Conservation (phyloP, 2,888 invertebrate species). For the Seira musarum region DNA sequence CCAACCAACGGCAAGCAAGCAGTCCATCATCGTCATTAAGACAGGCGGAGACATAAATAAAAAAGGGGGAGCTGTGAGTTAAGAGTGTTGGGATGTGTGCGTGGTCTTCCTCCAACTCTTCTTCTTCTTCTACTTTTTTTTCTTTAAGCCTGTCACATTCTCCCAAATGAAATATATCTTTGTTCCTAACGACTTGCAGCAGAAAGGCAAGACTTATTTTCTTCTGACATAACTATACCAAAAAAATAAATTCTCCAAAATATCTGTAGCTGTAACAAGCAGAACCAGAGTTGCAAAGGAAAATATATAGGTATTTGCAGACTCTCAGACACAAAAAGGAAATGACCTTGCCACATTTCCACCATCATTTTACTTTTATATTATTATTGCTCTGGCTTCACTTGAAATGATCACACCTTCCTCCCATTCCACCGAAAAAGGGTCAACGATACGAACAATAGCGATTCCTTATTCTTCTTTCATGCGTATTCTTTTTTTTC, state of each 20-base stretch:
- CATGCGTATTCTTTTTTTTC: neutral
- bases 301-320: constrained; percentile 9
- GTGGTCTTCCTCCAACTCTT: constrained; percentile 1
- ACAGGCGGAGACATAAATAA: constrained; percentile 62
- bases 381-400: constrained; percentile 19
- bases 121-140: no score
- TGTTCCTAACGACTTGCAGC: constrained; percentile 18
- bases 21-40: constrained; percentile 59
- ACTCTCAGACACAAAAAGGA: constrained; percentile 37
- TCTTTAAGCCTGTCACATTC: constrained; percentile 50
- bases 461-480: no score
- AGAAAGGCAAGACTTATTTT: constrained; percentile 11
- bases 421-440: constrained; percentile 11
- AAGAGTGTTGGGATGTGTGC: constrained; percentile 24
- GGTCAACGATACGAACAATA: constrained; percentile 41
- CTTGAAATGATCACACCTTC: no score
- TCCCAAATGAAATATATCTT: constrained; percentile 60
- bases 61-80: constrained; percentile 53
- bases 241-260: constrained; percentile 18
- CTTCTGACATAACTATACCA: constrained; percentile 53
- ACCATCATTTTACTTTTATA: constrained; percentile 51
- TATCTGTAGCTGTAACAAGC: neutral
- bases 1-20: constrained; percentile 52
- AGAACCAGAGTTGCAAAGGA: constrained; percentile 15
- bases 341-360: constrained; percentile 57